Conservation (phyloP, 2,888 invertebrate species). For the Drosophila picticornis region DNA sequence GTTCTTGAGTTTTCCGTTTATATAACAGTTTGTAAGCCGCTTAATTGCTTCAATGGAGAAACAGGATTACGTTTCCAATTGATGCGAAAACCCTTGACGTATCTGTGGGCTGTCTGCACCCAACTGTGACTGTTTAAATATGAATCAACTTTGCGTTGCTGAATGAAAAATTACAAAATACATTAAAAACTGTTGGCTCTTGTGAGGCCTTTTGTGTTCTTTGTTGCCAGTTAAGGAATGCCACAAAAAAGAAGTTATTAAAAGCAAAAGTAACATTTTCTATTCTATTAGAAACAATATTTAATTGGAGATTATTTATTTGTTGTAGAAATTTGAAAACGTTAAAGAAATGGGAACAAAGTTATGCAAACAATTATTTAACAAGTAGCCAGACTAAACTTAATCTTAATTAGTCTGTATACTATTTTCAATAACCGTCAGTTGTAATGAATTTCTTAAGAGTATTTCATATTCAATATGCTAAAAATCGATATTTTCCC, state of each 20-base stretch:
- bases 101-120: conserved; percentile 5
- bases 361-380: neutral
- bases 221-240: neutral
- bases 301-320: neutral
- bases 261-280: neutral
- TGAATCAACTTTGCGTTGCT: neutral
- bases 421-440: neutral
- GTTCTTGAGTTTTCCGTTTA: conserved; percentile 9
- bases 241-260: neutral
- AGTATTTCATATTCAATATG: conserved; percentile 2
- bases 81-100: conserved; percentile 27
- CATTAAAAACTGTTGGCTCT: conserved; percentile 1
- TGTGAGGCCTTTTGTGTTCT: neutral
- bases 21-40: conserved; percentile 55
- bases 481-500: conserved; percentile 10
- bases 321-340: neutral
- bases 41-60: conserved; percentile 69
- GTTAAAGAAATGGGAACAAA: neutral
- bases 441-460: neutral
- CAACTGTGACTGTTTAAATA: neutral
- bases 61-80: conserved; percentile 57
- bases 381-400: neutral
- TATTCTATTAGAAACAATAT: neutral
- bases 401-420: neutral
- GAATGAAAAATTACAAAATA: conserved; percentile 22